Conservation (phyloP, 2,888 invertebrate genomes). For the Metellina segmentata region DNA sequence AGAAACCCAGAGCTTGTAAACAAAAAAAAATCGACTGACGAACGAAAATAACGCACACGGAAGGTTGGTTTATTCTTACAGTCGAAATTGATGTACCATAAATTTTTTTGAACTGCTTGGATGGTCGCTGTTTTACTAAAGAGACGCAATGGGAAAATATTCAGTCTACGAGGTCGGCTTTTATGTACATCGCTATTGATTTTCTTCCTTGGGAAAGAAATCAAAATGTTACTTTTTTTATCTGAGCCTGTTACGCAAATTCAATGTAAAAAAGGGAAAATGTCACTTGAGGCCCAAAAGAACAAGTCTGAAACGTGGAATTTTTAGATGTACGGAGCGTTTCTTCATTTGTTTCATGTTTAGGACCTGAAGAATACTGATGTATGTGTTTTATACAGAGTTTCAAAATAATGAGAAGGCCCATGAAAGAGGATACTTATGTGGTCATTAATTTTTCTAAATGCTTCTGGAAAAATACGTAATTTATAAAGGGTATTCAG, state of each 20-base stretch:
- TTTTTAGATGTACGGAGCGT: background rate
- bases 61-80: constrained; percentile 3
- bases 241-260: constrained; percentile 45
- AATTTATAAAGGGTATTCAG: too few relatives aligned
- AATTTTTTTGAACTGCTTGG: constrained; percentile 14
- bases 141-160: constrained; percentile 7
- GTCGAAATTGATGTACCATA: constrained; percentile 24
- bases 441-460: too few relatives aligned
- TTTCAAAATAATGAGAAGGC: too few relatives aligned
- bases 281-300: constrained; percentile 11
- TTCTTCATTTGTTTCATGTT: too few relatives aligned
- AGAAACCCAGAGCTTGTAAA: background rate
- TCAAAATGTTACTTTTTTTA: background rate
- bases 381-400: too few relatives aligned
- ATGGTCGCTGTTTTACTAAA: constrained; percentile 7
- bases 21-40: constrained; percentile 4
- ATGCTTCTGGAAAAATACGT: too few relatives aligned
- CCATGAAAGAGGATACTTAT: too few relatives aligned
- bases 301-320: background rate
- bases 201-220: constrained; percentile 13
- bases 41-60: background rate
- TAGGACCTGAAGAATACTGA: too few relatives aligned
- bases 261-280: background rate
- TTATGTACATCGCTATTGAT: constrained; percentile 55
- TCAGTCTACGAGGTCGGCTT: background rate